Evolutionary conservation across 2,113 vertebrate species (phyloP).

Genomic region (Glareola pratincola): DNA sequence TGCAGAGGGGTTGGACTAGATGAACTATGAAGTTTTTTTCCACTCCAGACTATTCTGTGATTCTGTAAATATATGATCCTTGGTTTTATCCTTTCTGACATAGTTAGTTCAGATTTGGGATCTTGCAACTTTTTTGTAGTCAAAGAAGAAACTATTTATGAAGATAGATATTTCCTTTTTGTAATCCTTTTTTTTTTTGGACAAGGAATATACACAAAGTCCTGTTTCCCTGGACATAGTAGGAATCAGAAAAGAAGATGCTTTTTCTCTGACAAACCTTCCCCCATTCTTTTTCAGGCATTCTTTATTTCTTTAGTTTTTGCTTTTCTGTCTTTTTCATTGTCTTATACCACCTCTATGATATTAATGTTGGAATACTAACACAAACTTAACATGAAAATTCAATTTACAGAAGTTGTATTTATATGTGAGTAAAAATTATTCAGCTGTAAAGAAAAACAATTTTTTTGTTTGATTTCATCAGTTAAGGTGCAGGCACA

Average conservation of each 20-base stretch:
- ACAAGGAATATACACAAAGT: background rate
- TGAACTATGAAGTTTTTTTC: background rate
- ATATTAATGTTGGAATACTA: background rate
- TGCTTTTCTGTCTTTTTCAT: background rate
- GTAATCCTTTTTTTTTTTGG: background rate
- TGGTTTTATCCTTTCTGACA: background rate
- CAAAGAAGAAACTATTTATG: background rate
- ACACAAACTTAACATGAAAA: background rate
- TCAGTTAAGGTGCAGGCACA: background rate
- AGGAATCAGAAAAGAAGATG: background rate
- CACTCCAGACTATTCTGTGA: background rate
- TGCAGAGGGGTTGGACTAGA: background rate
- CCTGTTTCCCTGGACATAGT: background rate
- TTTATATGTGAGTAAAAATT: background rate
- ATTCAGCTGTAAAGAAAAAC: background rate
- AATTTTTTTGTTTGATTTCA: background rate
- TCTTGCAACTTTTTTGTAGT: background rate
- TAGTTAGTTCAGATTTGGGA: background rate
- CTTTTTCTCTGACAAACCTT: background rate
- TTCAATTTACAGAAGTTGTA: background rate
- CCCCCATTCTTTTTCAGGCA: background rate
- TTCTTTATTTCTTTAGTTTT: background rate
- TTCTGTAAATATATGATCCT: background rate
- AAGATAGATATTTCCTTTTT: background rate
- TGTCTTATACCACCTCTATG: background rate